These are phyloP conservation scores for Patella ulyssiponensis DNA, from an alignment of 2,888 invertebrate species.

Conservation along the genomic window DNA sequence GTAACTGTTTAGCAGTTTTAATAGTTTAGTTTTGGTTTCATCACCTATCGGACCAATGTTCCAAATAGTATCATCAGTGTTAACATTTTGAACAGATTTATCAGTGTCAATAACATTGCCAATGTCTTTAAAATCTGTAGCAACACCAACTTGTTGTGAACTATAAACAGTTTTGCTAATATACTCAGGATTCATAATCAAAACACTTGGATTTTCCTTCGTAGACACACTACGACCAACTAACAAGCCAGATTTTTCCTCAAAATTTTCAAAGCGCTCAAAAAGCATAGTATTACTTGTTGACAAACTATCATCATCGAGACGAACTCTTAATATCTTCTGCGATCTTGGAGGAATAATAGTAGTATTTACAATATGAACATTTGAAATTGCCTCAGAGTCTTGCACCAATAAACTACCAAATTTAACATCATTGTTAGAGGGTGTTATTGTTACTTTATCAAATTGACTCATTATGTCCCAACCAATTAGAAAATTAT, in stretches of 20 bases:
- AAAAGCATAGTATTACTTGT: neutral
- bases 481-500: neutral
- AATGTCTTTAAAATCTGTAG: neutral
- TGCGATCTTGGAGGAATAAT: neutral
- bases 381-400: neutral
- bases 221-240: constrained; percentile 1
- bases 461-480: constrained; percentile 1
- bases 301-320: neutral
- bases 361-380: neutral
- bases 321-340: neutral
- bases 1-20: too few species aligned
- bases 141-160: constrained; percentile 2
- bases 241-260: neutral
- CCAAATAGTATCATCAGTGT: neutral
- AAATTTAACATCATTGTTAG: neutral
- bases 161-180: neutral
- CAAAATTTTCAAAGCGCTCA: neutral
- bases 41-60: neutral
- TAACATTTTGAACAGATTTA: neutral
- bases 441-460: neutral
- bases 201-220: neutral
- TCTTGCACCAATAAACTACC: neutral
- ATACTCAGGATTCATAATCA: neutral
- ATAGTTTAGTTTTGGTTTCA: neutral
- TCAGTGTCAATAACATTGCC: too few species aligned